Percentiles rank a stretch among this genome's conserved stretches.
Evolutionary conservation across 2,113 vertebrate species (phyloP).

Genomic region (Aramus guarauna): DNA sequence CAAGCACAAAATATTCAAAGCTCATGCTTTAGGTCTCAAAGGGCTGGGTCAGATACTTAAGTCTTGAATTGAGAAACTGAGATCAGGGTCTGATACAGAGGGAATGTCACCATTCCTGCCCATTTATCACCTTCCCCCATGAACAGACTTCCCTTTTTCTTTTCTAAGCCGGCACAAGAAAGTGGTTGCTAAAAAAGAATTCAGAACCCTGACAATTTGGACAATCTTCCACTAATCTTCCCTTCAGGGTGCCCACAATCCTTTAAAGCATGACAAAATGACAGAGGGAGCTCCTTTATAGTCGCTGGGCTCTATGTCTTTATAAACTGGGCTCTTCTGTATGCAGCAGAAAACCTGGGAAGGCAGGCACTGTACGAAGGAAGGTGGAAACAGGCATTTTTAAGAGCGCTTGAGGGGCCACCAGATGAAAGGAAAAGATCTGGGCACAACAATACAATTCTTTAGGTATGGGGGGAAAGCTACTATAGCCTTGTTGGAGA

Average conservation of each 20-base stretch:
- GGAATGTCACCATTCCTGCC: background rate
- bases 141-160: background rate
- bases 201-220: conserved; percentile 6
- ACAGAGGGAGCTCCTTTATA: conserved; percentile 28
- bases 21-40: background rate
- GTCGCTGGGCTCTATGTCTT: conserved; percentile 3
- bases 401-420: background rate
- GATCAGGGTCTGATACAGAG: background rate
- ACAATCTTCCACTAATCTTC: conserved; percentile 57
- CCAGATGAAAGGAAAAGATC: background rate
- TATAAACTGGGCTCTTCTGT: conserved; percentile 26
- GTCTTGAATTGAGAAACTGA: background rate
- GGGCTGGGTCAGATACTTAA: background rate
- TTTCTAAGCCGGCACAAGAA: background rate
- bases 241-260: conserved; percentile 61
- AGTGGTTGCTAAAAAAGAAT: conserved; percentile 26
- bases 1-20: background rate
- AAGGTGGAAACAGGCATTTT: conserved; percentile 8
- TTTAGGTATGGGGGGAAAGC: background rate
- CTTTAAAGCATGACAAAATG: conserved; percentile 63
- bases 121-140: background rate
- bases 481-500: background rate
- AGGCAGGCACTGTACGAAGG: background rate
- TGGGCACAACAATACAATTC: background rate
- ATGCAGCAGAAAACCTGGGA: background rate